Conservation (phyloP, 2,797 vertebrate species). For the Leptoclinus maculatus region DNA sequence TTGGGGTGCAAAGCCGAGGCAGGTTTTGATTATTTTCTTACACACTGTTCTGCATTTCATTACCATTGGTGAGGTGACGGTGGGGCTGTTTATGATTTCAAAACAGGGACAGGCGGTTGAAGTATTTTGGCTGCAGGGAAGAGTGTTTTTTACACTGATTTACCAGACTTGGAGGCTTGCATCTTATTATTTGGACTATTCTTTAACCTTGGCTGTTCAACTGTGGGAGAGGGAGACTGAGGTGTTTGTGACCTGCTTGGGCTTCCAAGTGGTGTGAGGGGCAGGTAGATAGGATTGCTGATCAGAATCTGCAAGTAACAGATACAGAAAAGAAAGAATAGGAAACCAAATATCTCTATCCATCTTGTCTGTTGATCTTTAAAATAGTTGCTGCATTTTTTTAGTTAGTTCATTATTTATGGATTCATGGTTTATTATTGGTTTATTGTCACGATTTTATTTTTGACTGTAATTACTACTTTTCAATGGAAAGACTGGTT, state of each 20-base stretch:
- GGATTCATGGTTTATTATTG: background rate
- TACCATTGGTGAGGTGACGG: slow-evolving; percentile 70
- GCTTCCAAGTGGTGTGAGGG: slow-evolving; percentile 62
- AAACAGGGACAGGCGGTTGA: slow-evolving; percentile 80
- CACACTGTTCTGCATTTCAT: slow-evolving; percentile 82
- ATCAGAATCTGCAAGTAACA: background rate
- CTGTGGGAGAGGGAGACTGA: slow-evolving; percentile 83
- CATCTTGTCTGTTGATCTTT: background rate
- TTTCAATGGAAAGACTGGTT: background rate
- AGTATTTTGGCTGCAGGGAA: slow-evolving; percentile 83
- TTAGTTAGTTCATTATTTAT: background rate
- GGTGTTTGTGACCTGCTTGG: slow-evolving; percentile 72
- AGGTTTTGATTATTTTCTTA: slow-evolving; percentile 64
- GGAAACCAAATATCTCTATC: background rate
- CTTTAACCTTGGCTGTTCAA: slow-evolving; percentile 85
- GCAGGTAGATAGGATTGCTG: slow-evolving; percentile 13
- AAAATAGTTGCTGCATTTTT: background rate
- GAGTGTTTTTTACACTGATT: slow-evolving; percentile 84
- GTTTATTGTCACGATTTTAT: background rate
- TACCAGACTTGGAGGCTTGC: slow-evolving; percentile 81
- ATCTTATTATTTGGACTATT: slow-evolving; percentile 87
- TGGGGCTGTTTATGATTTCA: slow-evolving; percentile 80
- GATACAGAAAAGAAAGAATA: background rate
- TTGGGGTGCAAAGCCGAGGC: slow-evolving; percentile 53
- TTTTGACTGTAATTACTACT: background rate